A percentile compares a stretch with the other conserved stretches of the same genome.
These are phyloP conservation scores for Teleogryllus oceanicus DNA, from an alignment of 2,888 invertebrate species.

Conservation along the genomic window DNA sequence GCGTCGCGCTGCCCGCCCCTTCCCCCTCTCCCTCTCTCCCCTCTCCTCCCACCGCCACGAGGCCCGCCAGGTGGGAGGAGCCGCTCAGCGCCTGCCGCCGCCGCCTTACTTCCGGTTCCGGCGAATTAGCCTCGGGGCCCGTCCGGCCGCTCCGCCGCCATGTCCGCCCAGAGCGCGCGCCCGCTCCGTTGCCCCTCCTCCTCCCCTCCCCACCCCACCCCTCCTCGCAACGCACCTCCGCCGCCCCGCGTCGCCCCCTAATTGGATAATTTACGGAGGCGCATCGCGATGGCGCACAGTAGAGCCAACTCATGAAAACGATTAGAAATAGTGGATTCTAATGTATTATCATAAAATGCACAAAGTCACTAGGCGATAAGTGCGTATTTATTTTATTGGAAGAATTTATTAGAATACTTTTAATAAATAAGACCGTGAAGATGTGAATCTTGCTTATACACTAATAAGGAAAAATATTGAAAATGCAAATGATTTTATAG, in stretches of 20 bases:
- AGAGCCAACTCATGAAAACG: too few relatives aligned
- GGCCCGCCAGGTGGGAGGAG: not conserved
- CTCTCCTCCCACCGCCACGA: too few relatives aligned
- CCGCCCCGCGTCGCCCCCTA: not conserved
- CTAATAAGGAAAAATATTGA: too few relatives aligned
- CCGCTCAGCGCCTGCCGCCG: not conserved
- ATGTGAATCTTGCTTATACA: too few relatives aligned
- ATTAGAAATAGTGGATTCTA: too few relatives aligned
- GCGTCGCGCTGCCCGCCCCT: not conserved
- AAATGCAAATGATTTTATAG: too few relatives aligned
- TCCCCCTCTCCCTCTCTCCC: not conserved
- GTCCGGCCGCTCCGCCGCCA: not conserved
- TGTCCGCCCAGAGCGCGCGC: not conserved
- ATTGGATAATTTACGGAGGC: not conserved
- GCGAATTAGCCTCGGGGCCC: not conserved
- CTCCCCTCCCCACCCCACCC: not conserved
- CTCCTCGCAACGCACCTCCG: not conserved
- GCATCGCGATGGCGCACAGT: not conserved
- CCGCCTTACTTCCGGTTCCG: conserved; percentile 18
- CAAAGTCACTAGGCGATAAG: too few relatives aligned
- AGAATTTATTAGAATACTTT: too few relatives aligned
- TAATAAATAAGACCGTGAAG: too few relatives aligned
- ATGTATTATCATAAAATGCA: too few relatives aligned
- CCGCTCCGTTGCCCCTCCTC: not conserved
- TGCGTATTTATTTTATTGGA: too few relatives aligned